phyloP scores from a whole-genome alignment of 2,113 vertebrate species.

The Tragelaphus imberbis region DNA sequence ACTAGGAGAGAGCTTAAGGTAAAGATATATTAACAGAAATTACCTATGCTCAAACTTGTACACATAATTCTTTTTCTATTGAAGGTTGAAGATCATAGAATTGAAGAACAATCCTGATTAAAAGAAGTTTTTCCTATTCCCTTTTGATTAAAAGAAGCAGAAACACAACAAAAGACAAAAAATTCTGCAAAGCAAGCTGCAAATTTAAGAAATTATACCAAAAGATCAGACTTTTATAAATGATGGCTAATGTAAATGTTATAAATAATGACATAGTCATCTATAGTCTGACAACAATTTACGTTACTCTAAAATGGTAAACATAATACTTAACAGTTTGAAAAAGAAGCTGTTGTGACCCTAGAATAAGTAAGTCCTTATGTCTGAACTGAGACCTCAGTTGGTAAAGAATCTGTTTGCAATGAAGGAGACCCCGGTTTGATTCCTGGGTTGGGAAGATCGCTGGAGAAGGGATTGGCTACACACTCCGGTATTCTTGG shows the following conservation, averaged over 20 bases:
- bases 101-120: background rate
- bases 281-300: background rate
- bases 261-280: background rate
- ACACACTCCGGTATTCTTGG: background rate
- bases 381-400: background rate
- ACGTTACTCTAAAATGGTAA: background rate
- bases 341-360: background rate
- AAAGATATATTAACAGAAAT: background rate
- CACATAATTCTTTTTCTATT: background rate
- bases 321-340: background rate
- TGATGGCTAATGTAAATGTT: background rate
- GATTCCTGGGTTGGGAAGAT: background rate
- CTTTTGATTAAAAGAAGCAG: background rate
- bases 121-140: background rate
- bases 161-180: background rate
- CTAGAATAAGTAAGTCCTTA: background rate
- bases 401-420: background rate
- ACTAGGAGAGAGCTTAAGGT: background rate
- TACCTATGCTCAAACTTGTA: background rate
- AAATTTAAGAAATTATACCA: background rate
- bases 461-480: accelerated
- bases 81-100: background rate
- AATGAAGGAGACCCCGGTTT: background rate
- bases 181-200: background rate
- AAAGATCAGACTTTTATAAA: background rate